Percentiles rank a stretch among this genome's conserved stretches.
Evolutionary conservation across 2,888 invertebrate species (phyloP).

Genomic region (Torymus texanus): DNA sequence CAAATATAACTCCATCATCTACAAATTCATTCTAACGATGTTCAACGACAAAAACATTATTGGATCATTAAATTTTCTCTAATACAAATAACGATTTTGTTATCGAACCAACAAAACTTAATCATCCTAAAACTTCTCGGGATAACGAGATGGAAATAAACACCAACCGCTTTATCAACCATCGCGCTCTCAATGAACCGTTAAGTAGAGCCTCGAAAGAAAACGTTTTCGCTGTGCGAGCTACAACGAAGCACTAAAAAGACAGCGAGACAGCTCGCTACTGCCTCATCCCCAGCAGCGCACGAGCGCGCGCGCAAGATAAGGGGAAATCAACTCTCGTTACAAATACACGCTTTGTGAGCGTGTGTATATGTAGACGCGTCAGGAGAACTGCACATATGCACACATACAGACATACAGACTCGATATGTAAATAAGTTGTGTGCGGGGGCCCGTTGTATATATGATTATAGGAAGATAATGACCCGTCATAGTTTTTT

Average conservation of each 20-base stretch:
- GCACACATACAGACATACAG: no score
- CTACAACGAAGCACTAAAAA: slow-evolving; percentile 38
- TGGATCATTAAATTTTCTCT: no score
- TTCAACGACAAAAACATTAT: no score
- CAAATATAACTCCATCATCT: no score
- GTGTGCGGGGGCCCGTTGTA: no score
- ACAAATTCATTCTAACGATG: no score
- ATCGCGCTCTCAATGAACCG: not conserved
- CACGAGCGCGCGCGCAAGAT: slow-evolving; percentile 10
- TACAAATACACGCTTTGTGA: slow-evolving; percentile 1
- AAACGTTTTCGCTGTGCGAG: slow-evolving; percentile 8
- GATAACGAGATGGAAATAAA: not conserved
- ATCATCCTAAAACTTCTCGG: not conserved
- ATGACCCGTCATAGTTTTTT: no score
- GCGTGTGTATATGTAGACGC: not conserved
- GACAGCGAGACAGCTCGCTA: not conserved
- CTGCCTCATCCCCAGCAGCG: slow-evolving; percentile 3
- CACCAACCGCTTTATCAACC: not conserved
- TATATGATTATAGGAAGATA: no score
- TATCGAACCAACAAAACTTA: no score
- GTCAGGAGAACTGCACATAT: no score
- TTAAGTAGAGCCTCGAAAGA: not conserved
- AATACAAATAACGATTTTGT: no score
- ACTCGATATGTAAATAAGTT: no score
- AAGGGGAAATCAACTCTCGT: slow-evolving; percentile 40